phyloP scores from a whole-genome alignment of 2,888 invertebrate species.

The Drosophila ezoana region DNA sequence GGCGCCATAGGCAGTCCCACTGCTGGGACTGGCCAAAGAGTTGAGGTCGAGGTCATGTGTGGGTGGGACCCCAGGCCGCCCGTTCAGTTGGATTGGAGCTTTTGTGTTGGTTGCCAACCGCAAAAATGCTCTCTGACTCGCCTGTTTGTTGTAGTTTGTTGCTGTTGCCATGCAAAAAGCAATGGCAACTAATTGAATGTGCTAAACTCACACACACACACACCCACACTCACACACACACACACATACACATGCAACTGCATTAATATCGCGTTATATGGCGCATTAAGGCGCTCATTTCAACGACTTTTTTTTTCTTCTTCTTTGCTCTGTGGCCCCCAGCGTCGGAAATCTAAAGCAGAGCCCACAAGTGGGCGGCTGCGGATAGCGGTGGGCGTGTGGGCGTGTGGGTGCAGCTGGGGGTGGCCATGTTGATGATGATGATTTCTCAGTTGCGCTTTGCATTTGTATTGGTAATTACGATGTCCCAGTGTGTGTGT shows the following conservation, averaged over 20 bases:
- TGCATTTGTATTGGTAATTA: conserved; percentile 77
- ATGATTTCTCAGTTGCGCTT: conserved; percentile 59
- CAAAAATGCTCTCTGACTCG: conserved; percentile 60
- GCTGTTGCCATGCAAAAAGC: conserved; percentile 61
- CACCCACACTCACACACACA: conserved; percentile 16
- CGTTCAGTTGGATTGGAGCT: conserved; percentile 43
- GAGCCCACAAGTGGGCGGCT: conserved; percentile 13
- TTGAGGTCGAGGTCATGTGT: conserved; percentile 64
- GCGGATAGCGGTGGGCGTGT: conserved; percentile 10
- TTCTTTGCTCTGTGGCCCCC: conserved; percentile 29
- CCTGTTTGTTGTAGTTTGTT: conserved; percentile 35
- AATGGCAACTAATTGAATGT: conserved; percentile 79
- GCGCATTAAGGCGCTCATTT: conserved; percentile 76
- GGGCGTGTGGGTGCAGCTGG: not conserved
- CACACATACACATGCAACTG: conserved; percentile 26
- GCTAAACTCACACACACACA: conserved; percentile 46
- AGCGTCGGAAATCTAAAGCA: conserved; percentile 46
- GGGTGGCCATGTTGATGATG: conserved; percentile 38
- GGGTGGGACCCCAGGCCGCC: conserved; percentile 13
- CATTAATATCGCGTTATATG: conserved; percentile 63
- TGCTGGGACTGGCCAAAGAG: conserved; percentile 33
- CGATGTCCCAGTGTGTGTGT: conserved; percentile 31
- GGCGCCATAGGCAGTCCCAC: conserved; percentile 32
- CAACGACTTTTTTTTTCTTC: conserved; percentile 27
- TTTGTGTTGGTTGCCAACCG: conserved; percentile 69